Base-by-base conservation (phyloP, 1,140 invertebrate species). In the Drosophila willistoni region DNA sequence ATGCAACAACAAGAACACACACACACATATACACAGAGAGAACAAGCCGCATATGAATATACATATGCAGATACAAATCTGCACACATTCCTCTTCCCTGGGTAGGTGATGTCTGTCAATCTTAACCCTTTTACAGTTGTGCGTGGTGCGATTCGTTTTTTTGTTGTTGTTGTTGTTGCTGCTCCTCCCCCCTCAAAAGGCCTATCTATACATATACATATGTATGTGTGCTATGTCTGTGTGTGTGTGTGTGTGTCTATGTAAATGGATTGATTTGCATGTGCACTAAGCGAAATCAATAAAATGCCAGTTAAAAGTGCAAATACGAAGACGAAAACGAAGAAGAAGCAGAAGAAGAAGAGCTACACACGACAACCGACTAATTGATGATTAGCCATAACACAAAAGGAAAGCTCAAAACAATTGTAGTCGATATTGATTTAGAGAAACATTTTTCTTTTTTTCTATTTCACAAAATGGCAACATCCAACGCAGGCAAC, bases 381-480 rank as follows among this genome's bases (percentile, higher is more conserved):
- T 51, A 51, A 51, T 51, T 51, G 44, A 22, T 51, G 44, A 51
- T 22, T 22, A 22, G 44, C 44, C 3, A 51, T 12, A 39, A 13
- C 36, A 39, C 3, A 39, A 39, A 39, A 39, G 5, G 36, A 22
- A 51, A 51, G 7, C 17, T 51, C 9, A 19, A 51, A 51, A 51
- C 44, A 19, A 51, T 51, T 51, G 44, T 51, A 51, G 19, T 2
- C 44, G 44, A 51, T 51, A 51, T 51, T 51, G 44, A 51, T 51
- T 51, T 22, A 51, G 9, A 51, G 17, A 51, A 51, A 36, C 7
- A 36, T 36, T 36, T 42, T 39, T 25, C 25, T 10, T 55, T 79
- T 79, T 77, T 87, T 86, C 72, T 82, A 83, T 86, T 87, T 79
- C 70, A 69, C 79, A 83, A 87, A 87, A 87, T 86, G 83, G 82